Percentiles rank a stretch among this genome's conserved stretches.
phyloP scores from a whole-genome alignment of 2,888 invertebrate species.

The Metopia argyrocephala region DNA sequence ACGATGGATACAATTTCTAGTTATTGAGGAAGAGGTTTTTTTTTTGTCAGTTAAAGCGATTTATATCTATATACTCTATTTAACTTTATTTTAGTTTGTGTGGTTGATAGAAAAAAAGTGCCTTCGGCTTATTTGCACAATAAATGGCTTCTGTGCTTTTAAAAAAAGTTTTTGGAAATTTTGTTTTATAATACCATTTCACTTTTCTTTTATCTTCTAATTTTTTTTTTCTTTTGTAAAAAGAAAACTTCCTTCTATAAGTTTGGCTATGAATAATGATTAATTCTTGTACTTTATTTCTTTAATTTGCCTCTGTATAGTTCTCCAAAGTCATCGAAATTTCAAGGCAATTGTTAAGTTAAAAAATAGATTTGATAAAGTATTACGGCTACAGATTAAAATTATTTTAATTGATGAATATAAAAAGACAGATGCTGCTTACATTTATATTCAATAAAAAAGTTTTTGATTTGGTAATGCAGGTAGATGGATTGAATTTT shows the following conservation, averaged over 20 bases:
- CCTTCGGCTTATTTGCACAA: constrained; percentile 55
- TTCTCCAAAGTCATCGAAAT: constrained; percentile 30
- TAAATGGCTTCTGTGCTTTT: constrained; percentile 55
- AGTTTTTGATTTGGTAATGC: neutral
- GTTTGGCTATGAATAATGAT: constrained; percentile 61
- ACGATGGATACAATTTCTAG: neutral
- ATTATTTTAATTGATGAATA: constrained; percentile 11
- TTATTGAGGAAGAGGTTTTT: constrained; percentile 19
- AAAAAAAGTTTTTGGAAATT: constrained; percentile 7
- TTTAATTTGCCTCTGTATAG: constrained; percentile 41
- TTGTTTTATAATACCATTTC: no score
- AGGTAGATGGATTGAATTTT: neutral
- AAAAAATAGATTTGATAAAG: neutral
- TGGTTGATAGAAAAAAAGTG: neutral
- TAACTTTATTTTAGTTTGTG: neutral
- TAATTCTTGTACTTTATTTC: constrained; percentile 15
- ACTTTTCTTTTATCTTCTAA: no score
- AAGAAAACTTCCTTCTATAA: constrained; percentile 41
- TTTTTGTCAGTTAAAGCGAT: constrained; percentile 9
- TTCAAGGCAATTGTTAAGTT: constrained; percentile 39
- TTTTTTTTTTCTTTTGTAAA: neutral
- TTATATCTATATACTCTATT: constrained; percentile 28
- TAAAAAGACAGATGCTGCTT: constrained; percentile 6
- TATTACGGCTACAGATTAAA: constrained; percentile 1
- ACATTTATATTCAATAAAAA: no score